Evolutionary conservation across 2,113 vertebrate genomes (phyloP), one percentile per base, ranked within the genome.

Genomic region (Lipophrys pholis): DNA sequence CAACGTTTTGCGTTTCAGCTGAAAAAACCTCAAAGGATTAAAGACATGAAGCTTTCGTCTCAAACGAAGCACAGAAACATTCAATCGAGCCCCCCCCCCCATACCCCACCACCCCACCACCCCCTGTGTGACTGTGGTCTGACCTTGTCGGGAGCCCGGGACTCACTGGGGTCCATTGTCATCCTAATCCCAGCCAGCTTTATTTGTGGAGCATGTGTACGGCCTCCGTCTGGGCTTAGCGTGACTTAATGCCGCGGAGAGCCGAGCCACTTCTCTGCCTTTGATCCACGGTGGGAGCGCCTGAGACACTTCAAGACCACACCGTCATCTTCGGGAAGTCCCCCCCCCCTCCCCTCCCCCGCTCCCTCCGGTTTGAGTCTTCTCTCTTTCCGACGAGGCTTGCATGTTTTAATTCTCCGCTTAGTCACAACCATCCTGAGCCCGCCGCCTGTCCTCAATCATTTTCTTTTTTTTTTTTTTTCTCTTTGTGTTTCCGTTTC

Each of bases 131-230:
- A 52, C 73, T 78, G 71, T 11, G 67, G 42, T 73, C 64, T 87
- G 84, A 83, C 83, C 82, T 82, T 78, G 82, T 90, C 78, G 63
- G 76, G 63, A 83, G 73, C 69, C 80, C 43, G 66, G 73, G 79
- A 81, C 69, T 89, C 81, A 79, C 81, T 70, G 79, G 63, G 80
- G 67, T 74, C 84, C 76, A 83, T 90, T 92, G 89, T 92, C 58
- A 17, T 73, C 55, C 83, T 90, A 90, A 91, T 90, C 87, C 82
- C 84, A 69, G 69, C 76, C 88, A 86, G 87, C 89, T 90, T 85
- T 90, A 85, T 89, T 87, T 80, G 89, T 53, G 75, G 63, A 80
- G 90, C 84, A 77, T 90, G 57, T 83, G 87, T 83, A 79, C 58
- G 88, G 82, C 87, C 88, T 89, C 86, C 72, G 77, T 86, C 83